Base-by-base conservation (phyloP, 1,140 invertebrate species). In the Penaeus chinensis region DNA sequence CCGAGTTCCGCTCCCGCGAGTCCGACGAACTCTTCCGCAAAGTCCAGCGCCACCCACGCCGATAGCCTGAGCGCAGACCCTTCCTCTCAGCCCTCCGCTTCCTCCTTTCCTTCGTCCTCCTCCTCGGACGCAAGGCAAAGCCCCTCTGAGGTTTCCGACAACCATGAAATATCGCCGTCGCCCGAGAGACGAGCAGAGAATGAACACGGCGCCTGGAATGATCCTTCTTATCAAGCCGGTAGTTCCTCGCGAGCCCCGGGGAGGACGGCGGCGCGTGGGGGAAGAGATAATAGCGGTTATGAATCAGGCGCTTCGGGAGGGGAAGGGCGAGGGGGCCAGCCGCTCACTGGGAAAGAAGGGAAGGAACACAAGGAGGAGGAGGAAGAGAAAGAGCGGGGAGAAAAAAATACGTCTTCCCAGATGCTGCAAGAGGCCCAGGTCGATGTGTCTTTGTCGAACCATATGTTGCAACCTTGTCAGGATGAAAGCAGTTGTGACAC, bases 201-300 rank as follows among this genome's bases (percentile, higher is more conserved):
- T 82, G 80, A 82, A 78, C 65, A 54, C 32, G 71, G 24, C 54
- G 80, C 20, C 60, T 22, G 13, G 42, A 47, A 47, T 76, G 80
- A 87, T 87, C 85, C 85, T 37, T 32, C 80, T 76, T 87, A 66
- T 87, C 85, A 76, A 19, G 85, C 54, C 54, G 47, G 65, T 22
- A 74, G 79, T 18, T 20, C 63, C 78, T 63, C 47, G 16, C 19
- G 60, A 63, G 66, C 71, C 83, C 10, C 27, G 20, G 74, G 16
- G 20, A 47, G 37, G 37, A 62, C 61, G 19, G 62, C 32, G 37
- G 32, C 76, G 42, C 76, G 74, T 60, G 77, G 85, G 60, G 69
- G 69, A 22, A 22, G 10, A 82, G 85, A 82, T 82, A 87, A 87
- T 87, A 77, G 79, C 76, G 80, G 80, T 82, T 63, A 71, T 82